Base-by-base conservation (phyloP, 2,113 vertebrate genomes). In the Manacus vitellinus region DNA sequence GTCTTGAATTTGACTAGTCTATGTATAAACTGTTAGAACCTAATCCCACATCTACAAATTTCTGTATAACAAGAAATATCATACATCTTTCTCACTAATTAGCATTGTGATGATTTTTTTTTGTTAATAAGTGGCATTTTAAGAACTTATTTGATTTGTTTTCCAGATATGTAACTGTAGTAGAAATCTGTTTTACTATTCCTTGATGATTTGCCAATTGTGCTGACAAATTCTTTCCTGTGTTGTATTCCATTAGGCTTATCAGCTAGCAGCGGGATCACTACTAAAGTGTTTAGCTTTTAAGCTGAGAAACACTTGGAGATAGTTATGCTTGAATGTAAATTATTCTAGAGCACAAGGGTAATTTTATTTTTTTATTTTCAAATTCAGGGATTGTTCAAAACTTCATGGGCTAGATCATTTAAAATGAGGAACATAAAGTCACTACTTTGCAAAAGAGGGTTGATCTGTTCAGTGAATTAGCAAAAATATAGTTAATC, bases 201-300 rank as follows among this genome's bases (percentile, higher is more conserved):
- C 44, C 73, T 95, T 97, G 76, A 94, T 96, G 79, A 92, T 97
- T 96, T 98, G 79, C 71, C 89, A 89, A 22, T 76, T 93, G 47
- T 92, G 75, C 91, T 96, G 90, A 91, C 56, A 94, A 96, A 86
- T 79, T 92, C 30, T 92, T 83, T 92, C 55, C 75, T 82, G 44
- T 79, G 75, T 92, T 88, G 44, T 82, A 94, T 90, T 95, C 71
- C 66, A 85, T 96, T 96, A 97, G 43, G 39, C 44, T 94, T 96
- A 43, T 92, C 93, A 97, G 33, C 43, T 95, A 85, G 58, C 52
- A 83, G 20, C 54, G 35, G 87, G 68, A 80, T 95, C 30, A 21
- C 63, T 90, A 91, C 58, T 97, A 14, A 85, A 95, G 59, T 39
- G 39, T 93, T 95, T 95, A 87, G 92, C 76, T 97, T 96, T 94